phyloP scores from a whole-genome alignment of 2,113 vertebrate species.

The Tautogolabrus adspersus region DNA sequence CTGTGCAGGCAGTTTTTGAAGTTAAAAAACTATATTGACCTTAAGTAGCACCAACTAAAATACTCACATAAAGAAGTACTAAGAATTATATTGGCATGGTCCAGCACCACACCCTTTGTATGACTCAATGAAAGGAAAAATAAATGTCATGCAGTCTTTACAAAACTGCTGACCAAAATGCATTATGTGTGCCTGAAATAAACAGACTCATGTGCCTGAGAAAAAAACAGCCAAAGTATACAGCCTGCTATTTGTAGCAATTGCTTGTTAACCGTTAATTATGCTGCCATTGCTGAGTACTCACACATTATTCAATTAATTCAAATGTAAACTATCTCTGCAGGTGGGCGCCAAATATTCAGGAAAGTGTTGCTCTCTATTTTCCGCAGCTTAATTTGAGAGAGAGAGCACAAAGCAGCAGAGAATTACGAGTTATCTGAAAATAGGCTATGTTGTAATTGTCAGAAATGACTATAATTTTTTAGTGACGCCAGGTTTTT shows the following conservation, averaged over 20 bases:
- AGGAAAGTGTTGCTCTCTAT: slow-evolving; percentile 9
- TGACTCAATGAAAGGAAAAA: slow-evolving; percentile 56
- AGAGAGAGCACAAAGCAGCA: not conserved
- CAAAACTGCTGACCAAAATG: slow-evolving; percentile 29
- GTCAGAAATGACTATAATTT: slow-evolving; percentile 15
- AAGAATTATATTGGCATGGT: not conserved
- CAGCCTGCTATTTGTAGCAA: slow-evolving; percentile 13
- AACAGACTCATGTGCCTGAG: slow-evolving; percentile 9
- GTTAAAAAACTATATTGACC: too few species aligned
- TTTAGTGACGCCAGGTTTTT: not conserved
- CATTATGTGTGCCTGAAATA: slow-evolving; percentile 5
- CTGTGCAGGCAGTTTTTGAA: too few species aligned
- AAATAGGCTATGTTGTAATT: not conserved
- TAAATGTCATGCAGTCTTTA: slow-evolving; percentile 44
- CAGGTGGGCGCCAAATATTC: slow-evolving; percentile 45
- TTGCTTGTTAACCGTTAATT: slow-evolving; percentile 56
- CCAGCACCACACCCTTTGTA: slow-evolving; percentile 36
- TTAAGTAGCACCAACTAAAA: too few species aligned
- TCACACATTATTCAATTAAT: slow-evolving; percentile 61
- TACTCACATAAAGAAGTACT: not conserved
- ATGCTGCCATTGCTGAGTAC: slow-evolving; percentile 15
- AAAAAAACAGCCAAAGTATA: slow-evolving; percentile 3
- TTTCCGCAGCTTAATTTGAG: slow-evolving; percentile 6
- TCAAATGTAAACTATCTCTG: slow-evolving; percentile 28
- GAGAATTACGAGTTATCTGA: not conserved